These are phyloP conservation scores for Triplophysa rosa DNA, from an alignment of 2,113 vertebrate genomes.

Conservation along the genomic window DNA sequence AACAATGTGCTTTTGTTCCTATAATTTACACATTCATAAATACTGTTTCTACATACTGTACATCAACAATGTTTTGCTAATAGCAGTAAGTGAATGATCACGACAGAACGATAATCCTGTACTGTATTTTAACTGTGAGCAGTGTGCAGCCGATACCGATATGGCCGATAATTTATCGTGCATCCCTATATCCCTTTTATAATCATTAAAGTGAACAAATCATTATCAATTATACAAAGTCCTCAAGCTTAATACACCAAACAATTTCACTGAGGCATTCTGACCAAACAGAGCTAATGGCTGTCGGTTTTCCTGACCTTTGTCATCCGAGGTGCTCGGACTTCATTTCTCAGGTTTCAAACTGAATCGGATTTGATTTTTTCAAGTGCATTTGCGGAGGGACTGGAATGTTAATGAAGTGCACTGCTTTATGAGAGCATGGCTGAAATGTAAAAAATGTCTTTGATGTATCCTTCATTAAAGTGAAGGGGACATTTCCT, in stretches of 20 bases:
- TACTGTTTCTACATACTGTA: too few relatives aligned
- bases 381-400: conserved; percentile 5
- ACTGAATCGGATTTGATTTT: conserved; percentile 7
- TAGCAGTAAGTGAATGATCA: too few relatives aligned
- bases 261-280: neutral
- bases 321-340: conserved; percentile 11
- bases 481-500: conserved; percentile 5
- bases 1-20: too few relatives aligned
- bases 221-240: neutral
- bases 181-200: too few relatives aligned
- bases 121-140: too few relatives aligned
- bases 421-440: neutral
- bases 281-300: conserved; percentile 38
- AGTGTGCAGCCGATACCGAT: too few relatives aligned
- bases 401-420: conserved; percentile 34
- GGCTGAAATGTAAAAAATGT: conserved; percentile 26
- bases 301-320: conserved; percentile 3
- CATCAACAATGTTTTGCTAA: too few relatives aligned
- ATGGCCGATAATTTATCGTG: too few relatives aligned
- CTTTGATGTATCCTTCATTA: conserved; percentile 18
- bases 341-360: conserved; percentile 33
- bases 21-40: too few relatives aligned
- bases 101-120: too few relatives aligned
- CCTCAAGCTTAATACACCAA: neutral
- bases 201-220: conserved; percentile 16